Evolutionary conservation across 2,888 invertebrate genomes (phyloP).

Genomic region (Acanthococcus lagerstroemiae): DNA sequence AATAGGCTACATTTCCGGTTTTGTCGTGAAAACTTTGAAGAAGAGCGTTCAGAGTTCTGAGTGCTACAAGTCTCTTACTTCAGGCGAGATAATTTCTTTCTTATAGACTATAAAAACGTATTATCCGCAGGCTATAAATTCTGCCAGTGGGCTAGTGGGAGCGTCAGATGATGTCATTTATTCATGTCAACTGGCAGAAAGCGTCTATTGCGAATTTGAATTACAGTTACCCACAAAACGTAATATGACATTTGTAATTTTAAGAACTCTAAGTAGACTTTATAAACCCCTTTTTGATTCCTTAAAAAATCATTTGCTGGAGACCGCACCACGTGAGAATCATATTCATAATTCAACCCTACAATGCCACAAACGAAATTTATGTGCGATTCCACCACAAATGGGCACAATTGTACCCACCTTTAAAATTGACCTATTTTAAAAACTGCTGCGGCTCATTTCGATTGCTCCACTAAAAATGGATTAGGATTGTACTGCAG

Average conservation of each 20-base stretch:
- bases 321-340: not conserved
- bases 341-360: conserved; percentile 1
- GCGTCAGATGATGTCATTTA: not conserved
- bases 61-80: not conserved
- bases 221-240: not conserved
- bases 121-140: not conserved
- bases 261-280: not conserved
- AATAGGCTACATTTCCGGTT: not conserved
- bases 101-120: not conserved
- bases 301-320: not conserved
- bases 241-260: not conserved
- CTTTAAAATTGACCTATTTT: too few relatives aligned
- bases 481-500: too few relatives aligned
- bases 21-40: not conserved
- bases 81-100: not conserved
- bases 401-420: too few relatives aligned
- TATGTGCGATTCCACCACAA: too few relatives aligned
- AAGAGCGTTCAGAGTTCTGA: not conserved
- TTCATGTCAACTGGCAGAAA: not conserved
- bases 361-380: too few relatives aligned
- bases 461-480: too few relatives aligned
- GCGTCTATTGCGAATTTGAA: not conserved
- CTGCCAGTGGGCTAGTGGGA: not conserved
- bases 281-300: not conserved
- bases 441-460: too few relatives aligned